Evolutionary conservation across 2,113 vertebrate species (phyloP).

Genomic region (Ctenodactylus gundi): DNA sequence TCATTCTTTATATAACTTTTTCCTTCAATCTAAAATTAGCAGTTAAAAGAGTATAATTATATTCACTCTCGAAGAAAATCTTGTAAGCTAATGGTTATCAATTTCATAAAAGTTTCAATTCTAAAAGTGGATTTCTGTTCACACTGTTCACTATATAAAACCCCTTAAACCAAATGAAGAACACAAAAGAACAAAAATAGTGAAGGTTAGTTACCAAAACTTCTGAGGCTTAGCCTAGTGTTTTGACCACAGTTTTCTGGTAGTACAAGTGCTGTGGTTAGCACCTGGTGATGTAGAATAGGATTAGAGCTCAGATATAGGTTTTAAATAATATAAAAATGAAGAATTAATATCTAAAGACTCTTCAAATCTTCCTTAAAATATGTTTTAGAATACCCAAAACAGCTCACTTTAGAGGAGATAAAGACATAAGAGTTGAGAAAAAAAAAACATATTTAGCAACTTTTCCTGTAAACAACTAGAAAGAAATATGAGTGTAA

Average conservation of each 20-base stretch:
- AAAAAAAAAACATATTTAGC: slow-evolving; percentile 25
- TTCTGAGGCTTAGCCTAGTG: background rate
- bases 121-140: background rate
- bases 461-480: slow-evolving; percentile 31
- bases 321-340: background rate
- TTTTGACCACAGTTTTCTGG: background rate
- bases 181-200: background rate
- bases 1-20: background rate
- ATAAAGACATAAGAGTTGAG: background rate
- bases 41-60: background rate
- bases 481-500: slow-evolving; percentile 33
- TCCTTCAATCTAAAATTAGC: background rate
- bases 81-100: background rate
- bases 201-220: background rate
- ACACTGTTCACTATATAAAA: background rate
- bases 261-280: background rate
- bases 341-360: background rate
- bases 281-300: background rate
- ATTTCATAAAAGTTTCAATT: background rate
- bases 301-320: background rate
- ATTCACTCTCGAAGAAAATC: background rate
- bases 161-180: background rate
- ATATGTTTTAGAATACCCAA: background rate
- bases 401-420: background rate
- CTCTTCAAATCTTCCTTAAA: slow-evolving; percentile 18